phyloP scores from a whole-genome alignment of 2,888 invertebrate genomes.

The Patella depressa region DNA sequence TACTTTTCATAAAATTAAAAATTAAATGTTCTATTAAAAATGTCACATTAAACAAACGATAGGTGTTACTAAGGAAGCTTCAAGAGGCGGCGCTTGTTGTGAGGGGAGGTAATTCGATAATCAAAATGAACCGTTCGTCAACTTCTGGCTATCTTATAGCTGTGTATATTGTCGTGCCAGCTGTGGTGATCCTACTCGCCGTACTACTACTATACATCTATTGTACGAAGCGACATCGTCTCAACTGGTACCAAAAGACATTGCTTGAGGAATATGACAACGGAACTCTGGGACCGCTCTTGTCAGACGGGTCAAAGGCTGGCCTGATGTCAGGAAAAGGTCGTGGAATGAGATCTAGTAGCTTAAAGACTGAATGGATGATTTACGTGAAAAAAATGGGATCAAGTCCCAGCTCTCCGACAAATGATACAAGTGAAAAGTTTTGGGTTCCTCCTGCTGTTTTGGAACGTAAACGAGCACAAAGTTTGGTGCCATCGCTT shows the following conservation, averaged over 20 bases:
- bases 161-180: slow-evolving; percentile 36
- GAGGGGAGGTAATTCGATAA: slow-evolving; percentile 5
- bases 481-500: slow-evolving; percentile 60
- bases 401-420: slow-evolving; percentile 59
- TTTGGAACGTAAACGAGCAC: slow-evolving; percentile 61
- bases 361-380: slow-evolving; percentile 45
- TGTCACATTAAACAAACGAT: not conserved
- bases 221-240: slow-evolving; percentile 74
- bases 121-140: not conserved
- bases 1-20: too few relatives aligned
- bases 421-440: slow-evolving; percentile 53
- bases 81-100: slow-evolving; percentile 1
- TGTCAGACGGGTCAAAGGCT: not conserved
- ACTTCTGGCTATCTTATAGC: slow-evolving; percentile 35
- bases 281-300: not conserved
- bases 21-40: not conserved
- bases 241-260: slow-evolving; percentile 77
- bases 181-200: slow-evolving; percentile 35
- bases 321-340: slow-evolving; percentile 24
- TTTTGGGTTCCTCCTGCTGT: slow-evolving; percentile 69
- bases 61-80: slow-evolving; percentile 3
- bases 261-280: slow-evolving; percentile 72
- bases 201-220: slow-evolving; percentile 73
- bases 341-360: slow-evolving; percentile 43
- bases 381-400: slow-evolving; percentile 52